Evolutionary conservation across 2,113 vertebrate species (phyloP).

Genomic region (Globicephala melas): DNA sequence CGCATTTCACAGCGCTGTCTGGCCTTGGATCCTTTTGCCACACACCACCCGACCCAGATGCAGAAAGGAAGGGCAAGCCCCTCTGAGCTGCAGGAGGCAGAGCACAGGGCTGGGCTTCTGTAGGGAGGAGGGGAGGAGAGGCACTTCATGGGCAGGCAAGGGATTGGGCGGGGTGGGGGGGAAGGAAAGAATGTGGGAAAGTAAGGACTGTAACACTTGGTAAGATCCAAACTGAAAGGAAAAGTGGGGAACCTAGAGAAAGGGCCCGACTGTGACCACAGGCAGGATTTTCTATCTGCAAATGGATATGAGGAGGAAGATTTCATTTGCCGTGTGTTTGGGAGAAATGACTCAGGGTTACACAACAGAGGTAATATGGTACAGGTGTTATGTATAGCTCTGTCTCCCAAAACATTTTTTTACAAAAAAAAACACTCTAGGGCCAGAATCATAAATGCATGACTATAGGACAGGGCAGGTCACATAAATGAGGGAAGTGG

Average conservation of each 20-base stretch:
- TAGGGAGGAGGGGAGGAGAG: background rate
- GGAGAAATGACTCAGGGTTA: background rate
- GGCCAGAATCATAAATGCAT: background rate
- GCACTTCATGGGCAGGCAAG: background rate
- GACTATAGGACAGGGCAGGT: background rate
- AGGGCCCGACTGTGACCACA: background rate
- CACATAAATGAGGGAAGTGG: background rate
- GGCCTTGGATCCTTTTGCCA: background rate
- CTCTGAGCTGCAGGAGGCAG: background rate
- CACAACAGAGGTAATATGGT: background rate
- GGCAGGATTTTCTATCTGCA: background rate
- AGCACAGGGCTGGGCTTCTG: background rate
- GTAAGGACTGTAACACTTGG: background rate
- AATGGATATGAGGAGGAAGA: background rate
- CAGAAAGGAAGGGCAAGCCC: background rate
- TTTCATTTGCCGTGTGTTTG: background rate
- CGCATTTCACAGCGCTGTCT: too few species aligned
- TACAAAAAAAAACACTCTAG: background rate
- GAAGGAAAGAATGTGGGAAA: background rate
- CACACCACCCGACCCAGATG: background rate
- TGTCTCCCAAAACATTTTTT: background rate
- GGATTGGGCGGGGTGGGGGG: fast-evolving
- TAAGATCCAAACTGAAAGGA: background rate
- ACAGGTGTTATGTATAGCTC: background rate
- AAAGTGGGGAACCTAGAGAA: too few species aligned